Base-by-base conservation (phyloP, 2,113 vertebrate species). In the Otolemur garnettii region DNA sequence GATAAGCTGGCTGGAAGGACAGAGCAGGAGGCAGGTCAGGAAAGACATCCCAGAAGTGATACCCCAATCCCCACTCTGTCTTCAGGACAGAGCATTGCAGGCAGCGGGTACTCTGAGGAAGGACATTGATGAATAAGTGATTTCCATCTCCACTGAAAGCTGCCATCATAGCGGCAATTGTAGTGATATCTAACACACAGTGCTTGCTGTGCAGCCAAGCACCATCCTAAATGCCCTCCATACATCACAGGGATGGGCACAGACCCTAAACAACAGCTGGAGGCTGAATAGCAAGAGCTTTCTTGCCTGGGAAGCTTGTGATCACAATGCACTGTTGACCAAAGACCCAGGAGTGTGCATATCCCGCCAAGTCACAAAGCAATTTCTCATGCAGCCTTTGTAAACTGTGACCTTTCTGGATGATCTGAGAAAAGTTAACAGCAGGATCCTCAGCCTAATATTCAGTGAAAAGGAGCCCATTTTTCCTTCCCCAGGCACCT, bases 161-260 rank as follows among this genome's bases (percentile, higher is more conserved):
- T 92, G 35, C 8, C 42, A 30, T 6, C 35, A 26, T 64, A 13
- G 53, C 26, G 11, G 59, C 30, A 2, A 7, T 15, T 14, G 0
- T 1, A 55, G 22, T 3, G 5, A 7, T 1, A 0, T 17, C 21
- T 1, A 0, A 33, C 26, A 8, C 10, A 18, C 1, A 1, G 4
- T 10, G 30, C 22, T 86, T 18, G 2, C 59, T 15, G 0, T 10
- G 33, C 11, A 24, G 7, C 26, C 38, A 1, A 8, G 30, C 13
- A 0, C 38, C 26, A 0, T 45, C 55, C 75, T n/a, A 50, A n/a
- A 28, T 55, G 19, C 24, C 28, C 15, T 5, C 26, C 24, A 9
- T 0, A 2, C n/a, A 2, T 28, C 22, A 6, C 8, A 0, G 10
- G 26, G 80, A 45, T 53, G 55, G 87, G 17, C 33, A 26, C 45